Conservation (phyloP, 2,888 invertebrate species). For the Poecilus cupreus region DNA sequence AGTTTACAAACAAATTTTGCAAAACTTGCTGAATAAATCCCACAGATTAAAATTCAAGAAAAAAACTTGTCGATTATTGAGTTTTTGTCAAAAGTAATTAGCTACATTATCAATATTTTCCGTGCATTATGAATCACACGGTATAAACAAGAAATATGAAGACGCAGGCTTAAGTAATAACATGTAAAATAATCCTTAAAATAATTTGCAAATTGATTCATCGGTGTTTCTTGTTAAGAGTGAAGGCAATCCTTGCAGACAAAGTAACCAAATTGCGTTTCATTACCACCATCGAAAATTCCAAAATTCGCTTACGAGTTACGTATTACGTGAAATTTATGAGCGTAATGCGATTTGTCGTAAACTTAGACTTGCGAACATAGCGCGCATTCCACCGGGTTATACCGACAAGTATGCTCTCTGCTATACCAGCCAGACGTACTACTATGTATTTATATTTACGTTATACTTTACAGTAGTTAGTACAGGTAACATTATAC, state of each 20-base stretch:
- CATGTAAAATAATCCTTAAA: too few relatives aligned
- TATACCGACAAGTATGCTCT: too few relatives aligned
- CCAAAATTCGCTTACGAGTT: constrained; percentile 39
- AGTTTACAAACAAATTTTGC: too few relatives aligned
- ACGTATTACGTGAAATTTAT: constrained; percentile 42
- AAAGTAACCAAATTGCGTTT: constrained; percentile 41
- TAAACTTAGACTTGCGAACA: constrained; percentile 37
- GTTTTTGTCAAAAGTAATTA: too few relatives aligned
- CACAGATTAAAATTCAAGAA: too few relatives aligned
- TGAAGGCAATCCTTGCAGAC: background rate
- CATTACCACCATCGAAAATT: constrained; percentile 35
- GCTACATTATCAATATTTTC: too few relatives aligned
- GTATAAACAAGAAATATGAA: too few relatives aligned
- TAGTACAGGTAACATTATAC: background rate
- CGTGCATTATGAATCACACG: too few relatives aligned
- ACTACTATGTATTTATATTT: constrained; percentile 16
- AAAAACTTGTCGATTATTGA: too few relatives aligned
- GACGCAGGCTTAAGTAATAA: too few relatives aligned
- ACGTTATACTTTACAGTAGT: background rate
- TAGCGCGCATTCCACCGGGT: constrained; percentile 8
- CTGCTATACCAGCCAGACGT: background rate
- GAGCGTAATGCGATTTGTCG: constrained; percentile 39
- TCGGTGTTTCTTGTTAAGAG: background rate
- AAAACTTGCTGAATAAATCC: too few relatives aligned
- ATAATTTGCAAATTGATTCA: too few relatives aligned